Conservation (phyloP, 2,888 invertebrate genomes). For the Myopa tessellatipennis region DNA sequence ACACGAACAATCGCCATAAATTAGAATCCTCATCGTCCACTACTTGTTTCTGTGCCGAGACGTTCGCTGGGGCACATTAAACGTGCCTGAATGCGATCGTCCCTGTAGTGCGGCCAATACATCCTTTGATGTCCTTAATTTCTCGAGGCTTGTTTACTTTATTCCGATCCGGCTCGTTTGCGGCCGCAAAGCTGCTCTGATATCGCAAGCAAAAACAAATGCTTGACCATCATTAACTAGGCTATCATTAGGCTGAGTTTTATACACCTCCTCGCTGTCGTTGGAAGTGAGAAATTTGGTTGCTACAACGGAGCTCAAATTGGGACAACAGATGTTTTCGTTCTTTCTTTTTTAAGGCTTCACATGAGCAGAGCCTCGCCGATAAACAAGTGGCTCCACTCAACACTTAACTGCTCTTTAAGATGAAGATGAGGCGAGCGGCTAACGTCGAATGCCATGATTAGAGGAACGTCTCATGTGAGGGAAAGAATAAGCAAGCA, state of each 20-base stretch:
- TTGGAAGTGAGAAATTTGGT: not conserved
- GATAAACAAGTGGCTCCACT: not conserved
- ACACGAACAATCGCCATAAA: conserved; percentile 38
- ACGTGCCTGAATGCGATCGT: not conserved
- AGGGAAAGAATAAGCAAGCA: too few species aligned
- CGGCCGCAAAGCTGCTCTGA: not conserved
- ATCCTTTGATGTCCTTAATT: conserved; percentile 6
- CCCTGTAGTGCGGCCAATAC: not conserved
- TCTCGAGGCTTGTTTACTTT: conserved; percentile 5
- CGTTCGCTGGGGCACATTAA: not conserved
- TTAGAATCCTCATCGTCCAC: conserved; percentile 25
- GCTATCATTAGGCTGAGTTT: not conserved
- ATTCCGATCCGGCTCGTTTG: conserved; percentile 4
- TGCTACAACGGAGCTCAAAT: not conserved
- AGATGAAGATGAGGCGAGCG: not conserved
- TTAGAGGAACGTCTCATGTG: too few species aligned
- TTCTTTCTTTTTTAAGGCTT: not conserved
- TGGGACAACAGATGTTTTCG: conserved; percentile 1
- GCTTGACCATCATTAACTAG: not conserved
- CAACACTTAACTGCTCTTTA: not conserved
- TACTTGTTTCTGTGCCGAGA: not conserved
- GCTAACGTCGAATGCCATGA: not conserved
- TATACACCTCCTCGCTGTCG: not conserved
- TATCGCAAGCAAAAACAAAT: not conserved
- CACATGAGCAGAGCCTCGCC: not conserved